Evolutionary conservation across 2,888 invertebrate genomes (phyloP).

Genomic region (Melinaea menophilus): DNA sequence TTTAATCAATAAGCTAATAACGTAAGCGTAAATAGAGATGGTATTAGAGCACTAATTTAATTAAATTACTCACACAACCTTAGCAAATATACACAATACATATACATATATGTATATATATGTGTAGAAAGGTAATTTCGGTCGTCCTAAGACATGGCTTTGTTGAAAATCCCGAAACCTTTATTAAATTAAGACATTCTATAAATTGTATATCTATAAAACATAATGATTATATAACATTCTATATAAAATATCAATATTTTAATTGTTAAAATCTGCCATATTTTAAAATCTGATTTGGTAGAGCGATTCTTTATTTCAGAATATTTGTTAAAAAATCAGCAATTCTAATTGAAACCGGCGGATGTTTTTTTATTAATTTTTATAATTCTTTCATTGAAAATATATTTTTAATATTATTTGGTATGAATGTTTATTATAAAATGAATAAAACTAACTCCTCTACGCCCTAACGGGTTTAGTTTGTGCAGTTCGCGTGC

Average conservation of each 20-base stretch:
- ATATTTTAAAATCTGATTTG: no score
- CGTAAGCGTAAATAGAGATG: constrained; percentile 54
- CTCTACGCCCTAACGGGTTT: not conserved
- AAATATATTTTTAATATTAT: no score
- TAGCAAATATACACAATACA: not conserved
- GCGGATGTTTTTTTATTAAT: no score
- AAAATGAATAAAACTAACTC: not conserved
- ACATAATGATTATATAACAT: not conserved
- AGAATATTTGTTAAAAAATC: no score
- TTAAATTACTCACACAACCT: constrained; percentile 38
- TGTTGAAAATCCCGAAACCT: constrained; percentile 13
- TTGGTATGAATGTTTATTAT: no score
- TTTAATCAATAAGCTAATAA: constrained; percentile 53
- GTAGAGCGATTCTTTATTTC: no score
- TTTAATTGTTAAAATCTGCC: not conserved
- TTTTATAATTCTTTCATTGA: no score
- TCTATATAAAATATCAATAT: not conserved
- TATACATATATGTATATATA: constrained; percentile 13
- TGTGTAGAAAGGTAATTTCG: constrained; percentile 20
- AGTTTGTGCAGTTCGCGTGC: constrained; percentile 4
- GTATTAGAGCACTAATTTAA: constrained; percentile 59
- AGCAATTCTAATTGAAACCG: no score
- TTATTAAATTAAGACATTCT: constrained; percentile 24
- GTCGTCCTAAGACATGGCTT: constrained; percentile 24
- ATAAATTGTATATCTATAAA: not conserved